phyloP scores from a whole-genome alignment of 2,888 invertebrate species.

The Petrolisthes manimaculis region DNA sequence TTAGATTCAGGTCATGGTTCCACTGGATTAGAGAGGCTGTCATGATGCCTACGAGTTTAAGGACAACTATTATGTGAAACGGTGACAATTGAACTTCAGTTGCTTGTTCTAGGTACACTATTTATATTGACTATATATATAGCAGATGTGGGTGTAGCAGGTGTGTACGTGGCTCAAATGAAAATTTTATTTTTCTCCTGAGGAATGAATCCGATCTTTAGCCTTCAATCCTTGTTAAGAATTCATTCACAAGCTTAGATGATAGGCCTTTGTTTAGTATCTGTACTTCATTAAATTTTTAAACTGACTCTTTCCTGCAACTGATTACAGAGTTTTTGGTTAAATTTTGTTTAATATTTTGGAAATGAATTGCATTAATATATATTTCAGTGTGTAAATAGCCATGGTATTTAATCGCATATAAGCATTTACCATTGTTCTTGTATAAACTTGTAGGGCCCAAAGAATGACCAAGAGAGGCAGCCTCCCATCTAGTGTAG shows the following conservation, averaged over 20 bases:
- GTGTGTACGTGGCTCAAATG: constrained; percentile 26
- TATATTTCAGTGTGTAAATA: constrained; percentile 61
- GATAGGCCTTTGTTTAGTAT: neutral
- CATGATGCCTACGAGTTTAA: constrained; percentile 18
- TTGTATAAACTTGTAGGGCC: constrained; percentile 64
- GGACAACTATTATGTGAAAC: constrained; percentile 22
- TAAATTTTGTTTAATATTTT: constrained; percentile 31
- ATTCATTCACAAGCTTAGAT: neutral
- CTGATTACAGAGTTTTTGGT: constrained; percentile 49
- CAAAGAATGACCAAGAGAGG: constrained; percentile 40
- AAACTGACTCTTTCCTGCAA: constrained; percentile 25
- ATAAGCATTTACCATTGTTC: constrained; percentile 62
- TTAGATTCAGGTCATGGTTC: neutral
- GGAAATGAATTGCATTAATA: constrained; percentile 49
- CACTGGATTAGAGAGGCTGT: constrained; percentile 28
- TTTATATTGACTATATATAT: constrained; percentile 43
- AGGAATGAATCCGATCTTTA: constrained; percentile 2
- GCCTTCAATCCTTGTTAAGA: constrained; percentile 8
- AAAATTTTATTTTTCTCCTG: constrained; percentile 38
- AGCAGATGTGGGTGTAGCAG: constrained; percentile 22
- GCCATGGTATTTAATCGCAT: constrained; percentile 60
- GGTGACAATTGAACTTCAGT: constrained; percentile 30
- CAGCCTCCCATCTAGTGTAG: constrained; percentile 47
- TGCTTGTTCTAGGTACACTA: constrained; percentile 31
- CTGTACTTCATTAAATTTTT: neutral